Percentiles rank a stretch among this genome's conserved stretches.
phyloP scores from a whole-genome alignment of 37 sponge, comb jelly and placozoan genomes.

The Oscarella lobularis region DNA sequence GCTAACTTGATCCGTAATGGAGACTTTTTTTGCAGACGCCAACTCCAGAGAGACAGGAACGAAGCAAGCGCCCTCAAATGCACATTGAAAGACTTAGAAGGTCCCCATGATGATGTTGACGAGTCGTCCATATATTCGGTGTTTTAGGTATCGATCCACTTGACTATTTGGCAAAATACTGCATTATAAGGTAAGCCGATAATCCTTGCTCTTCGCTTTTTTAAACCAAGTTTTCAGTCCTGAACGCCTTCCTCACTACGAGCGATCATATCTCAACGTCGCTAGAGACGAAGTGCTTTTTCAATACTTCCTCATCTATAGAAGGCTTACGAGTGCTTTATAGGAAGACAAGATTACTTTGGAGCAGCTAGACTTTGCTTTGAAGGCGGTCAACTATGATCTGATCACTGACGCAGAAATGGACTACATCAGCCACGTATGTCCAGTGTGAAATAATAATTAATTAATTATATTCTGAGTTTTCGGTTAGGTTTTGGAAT shows the following conservation, averaged over 20 bases:
- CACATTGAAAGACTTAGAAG: neutral
- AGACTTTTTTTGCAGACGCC: neutral
- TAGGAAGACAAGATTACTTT: conserved; percentile 69
- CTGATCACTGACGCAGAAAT: conserved; percentile 71
- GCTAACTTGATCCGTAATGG: too few relatives aligned
- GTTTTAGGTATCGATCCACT: conserved; percentile 55
- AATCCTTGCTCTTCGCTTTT: neutral
- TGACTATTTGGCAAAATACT: conserved; percentile 83
- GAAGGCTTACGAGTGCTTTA: neutral
- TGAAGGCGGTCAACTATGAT: conserved; percentile 78
- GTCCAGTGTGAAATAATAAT: conserved; percentile 40
- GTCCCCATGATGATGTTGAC: neutral
- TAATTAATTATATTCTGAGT: conserved; percentile 1
- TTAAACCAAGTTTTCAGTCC: neutral
- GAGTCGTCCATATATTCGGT: too few relatives aligned
- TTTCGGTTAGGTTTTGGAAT: conserved; percentile 57
- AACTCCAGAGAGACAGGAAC: neutral
- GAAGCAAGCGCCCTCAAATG: neutral
- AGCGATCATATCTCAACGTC: neutral
- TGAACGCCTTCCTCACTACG: neutral
- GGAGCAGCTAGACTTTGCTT: conserved; percentile 68
- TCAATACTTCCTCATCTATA: neutral
- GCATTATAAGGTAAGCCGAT: conserved; percentile 56
- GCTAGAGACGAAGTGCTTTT: neutral
- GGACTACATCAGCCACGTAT: conserved; percentile 53